These are phyloP conservation scores for Morpho helenor DNA, from an alignment of 2,888 invertebrate genomes.

Conservation along the genomic window DNA sequence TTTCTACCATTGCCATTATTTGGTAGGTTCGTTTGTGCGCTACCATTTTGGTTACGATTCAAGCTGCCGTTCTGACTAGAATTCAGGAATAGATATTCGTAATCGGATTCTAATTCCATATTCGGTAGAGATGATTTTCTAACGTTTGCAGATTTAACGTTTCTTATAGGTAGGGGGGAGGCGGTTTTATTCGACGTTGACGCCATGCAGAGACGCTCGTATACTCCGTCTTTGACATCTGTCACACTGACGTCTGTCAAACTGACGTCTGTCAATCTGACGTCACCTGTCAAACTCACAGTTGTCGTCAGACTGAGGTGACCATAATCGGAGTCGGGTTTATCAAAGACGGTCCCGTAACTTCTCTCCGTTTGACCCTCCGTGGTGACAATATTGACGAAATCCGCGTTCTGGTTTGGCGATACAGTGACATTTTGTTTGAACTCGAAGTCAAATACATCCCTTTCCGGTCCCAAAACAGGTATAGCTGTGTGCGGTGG, in stretches of 20 bases:
- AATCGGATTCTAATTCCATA: slow-evolving; percentile 54
- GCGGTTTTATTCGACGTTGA: slow-evolving; percentile 52
- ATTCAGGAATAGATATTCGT: slow-evolving; percentile 59
- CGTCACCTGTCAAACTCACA: slow-evolving; percentile 60
- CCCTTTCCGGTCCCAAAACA: slow-evolving; percentile 48
- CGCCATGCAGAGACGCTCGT: slow-evolving; percentile 62
- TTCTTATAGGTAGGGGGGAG: slow-evolving; percentile 45
- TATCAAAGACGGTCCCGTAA: slow-evolving; percentile 56
- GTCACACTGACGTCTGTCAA: slow-evolving; percentile 53
- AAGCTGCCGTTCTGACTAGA: slow-evolving; percentile 37
- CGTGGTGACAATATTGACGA: slow-evolving; percentile 65
- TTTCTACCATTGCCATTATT: neutral
- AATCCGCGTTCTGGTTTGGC: slow-evolving; percentile 34
- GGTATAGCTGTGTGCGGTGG: slow-evolving; percentile 70
- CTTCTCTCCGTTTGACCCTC: slow-evolving; percentile 42
- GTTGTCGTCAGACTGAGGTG: slow-evolving; percentile 57
- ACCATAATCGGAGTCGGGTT: slow-evolving; percentile 55
- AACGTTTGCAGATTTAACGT: slow-evolving; percentile 46
- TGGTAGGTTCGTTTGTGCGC: neutral
- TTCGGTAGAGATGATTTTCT: slow-evolving; percentile 65
- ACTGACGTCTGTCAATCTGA: slow-evolving; percentile 46
- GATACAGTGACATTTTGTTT: slow-evolving; percentile 40
- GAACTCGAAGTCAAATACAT: slow-evolving; percentile 61
- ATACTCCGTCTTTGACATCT: slow-evolving; percentile 35
- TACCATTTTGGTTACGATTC: slow-evolving; percentile 3